Evolutionary conservation across 2,888 invertebrate genomes (phyloP), one percentile per base, ranked within the genome.

Genomic region (Magallana nippona): DNA sequence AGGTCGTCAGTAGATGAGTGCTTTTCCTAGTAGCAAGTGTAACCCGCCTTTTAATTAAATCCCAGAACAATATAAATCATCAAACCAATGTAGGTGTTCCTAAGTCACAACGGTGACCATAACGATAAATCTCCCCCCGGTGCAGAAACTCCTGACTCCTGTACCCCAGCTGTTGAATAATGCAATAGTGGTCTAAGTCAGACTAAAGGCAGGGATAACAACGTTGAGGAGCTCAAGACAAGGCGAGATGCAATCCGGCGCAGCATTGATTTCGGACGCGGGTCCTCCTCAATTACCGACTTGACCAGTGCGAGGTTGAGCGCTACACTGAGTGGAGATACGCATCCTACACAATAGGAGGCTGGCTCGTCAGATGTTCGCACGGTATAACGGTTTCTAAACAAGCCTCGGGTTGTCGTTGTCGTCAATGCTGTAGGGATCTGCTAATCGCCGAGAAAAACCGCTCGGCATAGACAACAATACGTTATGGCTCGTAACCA

Each of bases 111-210:
- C 22, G 13, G 63, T 27, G 32, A 63, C 22, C 63, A 22, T 63
- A 27, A 44, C 44, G 44, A 44, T 44, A 8, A 8, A 8, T 44
- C 44, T 44, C 44, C 44, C 44, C 44, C 44, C 44, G 44, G 44
- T 8, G 44, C 44, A 44, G 44, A 44, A 8, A 44, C 44, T 44
- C 3, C 44, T 44, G 0, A 5, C 44, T 44, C 44, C 44, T 44
- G 8, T 44, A 32, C 44, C 44, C 44, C 44, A 63, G 63, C 63
- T 63, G 27, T 32, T 63, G 63, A 63, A 63, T 63, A 63, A 63
- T 63, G 63, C 63, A 63, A 63, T 15, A 63, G 22, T 22, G 63
- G 15, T 27, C 22, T 44, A 44, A 44, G 44, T 44, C 44, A 44
- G 32, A 3, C 32, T 32, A 32, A 32, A 32, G 44, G 44, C 44